phyloP scores from a whole-genome alignment of 2,888 invertebrate species.

The Hemaris fuciformis region DNA sequence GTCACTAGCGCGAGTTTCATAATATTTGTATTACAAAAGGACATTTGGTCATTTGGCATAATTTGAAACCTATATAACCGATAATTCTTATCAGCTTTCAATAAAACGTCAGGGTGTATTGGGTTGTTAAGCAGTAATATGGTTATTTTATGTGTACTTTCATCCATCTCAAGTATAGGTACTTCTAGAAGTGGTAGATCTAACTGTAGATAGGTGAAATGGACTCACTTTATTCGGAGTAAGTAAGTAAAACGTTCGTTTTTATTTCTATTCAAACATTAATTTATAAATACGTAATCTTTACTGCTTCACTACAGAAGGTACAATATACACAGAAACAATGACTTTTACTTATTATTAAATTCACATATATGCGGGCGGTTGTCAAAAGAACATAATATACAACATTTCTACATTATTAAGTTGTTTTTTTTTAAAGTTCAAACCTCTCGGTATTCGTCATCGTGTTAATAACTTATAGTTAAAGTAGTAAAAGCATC shows the following conservation, averaged over 20 bases:
- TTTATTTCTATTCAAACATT: not conserved
- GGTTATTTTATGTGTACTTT: not conserved
- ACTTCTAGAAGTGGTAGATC: not conserved
- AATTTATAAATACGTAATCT: not conserved
- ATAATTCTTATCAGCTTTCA: not conserved
- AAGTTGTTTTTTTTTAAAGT: no score
- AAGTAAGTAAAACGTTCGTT: not conserved
- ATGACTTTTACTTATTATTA: not conserved
- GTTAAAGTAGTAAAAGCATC: not conserved
- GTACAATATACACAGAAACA: not conserved
- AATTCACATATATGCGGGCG: not conserved
- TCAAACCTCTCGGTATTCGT: no score
- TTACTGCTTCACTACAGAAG: not conserved
- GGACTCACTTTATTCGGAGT: not conserved
- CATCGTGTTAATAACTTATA: no score
- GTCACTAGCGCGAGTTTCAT: not conserved
- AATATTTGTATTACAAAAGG: not conserved
- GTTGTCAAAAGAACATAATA: not conserved
- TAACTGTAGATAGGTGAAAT: not conserved
- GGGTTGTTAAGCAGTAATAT: not conserved
- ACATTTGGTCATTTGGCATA: slow-evolving; percentile 1
- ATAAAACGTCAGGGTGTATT: not conserved
- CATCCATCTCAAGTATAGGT: not conserved
- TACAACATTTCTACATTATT: no score
- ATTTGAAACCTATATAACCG: not conserved